A percentile compares a stretch with the other conserved stretches of the same genome.
Evolutionary conservation across 2,113 vertebrate genomes (phyloP).

Genomic region (Charadrius vociferus): DNA sequence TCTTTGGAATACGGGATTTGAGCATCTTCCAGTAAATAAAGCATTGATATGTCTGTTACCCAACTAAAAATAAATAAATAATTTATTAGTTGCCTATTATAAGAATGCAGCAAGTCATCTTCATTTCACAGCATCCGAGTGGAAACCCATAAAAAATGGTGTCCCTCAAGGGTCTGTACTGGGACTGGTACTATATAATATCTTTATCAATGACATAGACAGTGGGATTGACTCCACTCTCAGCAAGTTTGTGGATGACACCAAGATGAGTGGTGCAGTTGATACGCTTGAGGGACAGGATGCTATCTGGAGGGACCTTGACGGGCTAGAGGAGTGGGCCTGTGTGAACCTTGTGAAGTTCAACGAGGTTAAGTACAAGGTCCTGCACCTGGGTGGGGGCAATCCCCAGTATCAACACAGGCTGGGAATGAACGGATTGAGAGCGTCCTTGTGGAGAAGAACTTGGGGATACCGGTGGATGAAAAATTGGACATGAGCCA

Average conservation of each 20-base stretch:
- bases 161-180: not conserved
- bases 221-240: not conserved
- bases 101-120: not conserved
- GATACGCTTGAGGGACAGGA: accelerated
- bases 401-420: too few species aligned
- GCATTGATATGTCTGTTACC: not conserved
- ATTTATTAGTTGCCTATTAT: not conserved
- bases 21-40: not conserved
- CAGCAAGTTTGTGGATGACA: not conserved
- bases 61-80: not conserved
- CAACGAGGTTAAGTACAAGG: too few species aligned
- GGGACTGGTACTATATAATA: too few species aligned
- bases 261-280: too few species aligned
- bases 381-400: too few species aligned
- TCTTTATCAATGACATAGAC: not conserved
- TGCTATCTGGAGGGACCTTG: too few species aligned
- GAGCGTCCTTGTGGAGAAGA: not conserved
- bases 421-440: too few species aligned
- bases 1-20: not conserved
- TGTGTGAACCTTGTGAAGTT: not conserved
- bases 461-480: not conserved
- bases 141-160: not conserved
- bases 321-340: not conserved
- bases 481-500: not conserved
- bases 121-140: not conserved